These are phyloP conservation scores for Aythya baeri DNA, from an alignment of 2,113 vertebrate species.

Conservation along the genomic window DNA sequence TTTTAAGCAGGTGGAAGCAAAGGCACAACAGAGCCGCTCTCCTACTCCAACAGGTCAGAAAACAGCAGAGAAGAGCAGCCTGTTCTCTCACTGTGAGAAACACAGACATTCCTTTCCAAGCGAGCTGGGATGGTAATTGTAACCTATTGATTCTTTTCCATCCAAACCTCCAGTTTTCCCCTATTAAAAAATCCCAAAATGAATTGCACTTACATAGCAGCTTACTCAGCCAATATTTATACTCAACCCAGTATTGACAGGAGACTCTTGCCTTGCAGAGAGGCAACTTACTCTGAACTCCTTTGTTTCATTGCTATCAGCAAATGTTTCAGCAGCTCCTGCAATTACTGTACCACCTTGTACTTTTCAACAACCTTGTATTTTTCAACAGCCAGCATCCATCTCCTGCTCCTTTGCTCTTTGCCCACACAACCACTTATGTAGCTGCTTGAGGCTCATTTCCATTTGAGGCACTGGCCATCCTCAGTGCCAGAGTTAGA, in stretches of 20 bases:
- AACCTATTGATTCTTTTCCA: background rate
- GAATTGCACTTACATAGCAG: background rate
- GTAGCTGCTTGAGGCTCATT: background rate
- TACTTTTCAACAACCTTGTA: background rate
- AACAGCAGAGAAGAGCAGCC: background rate
- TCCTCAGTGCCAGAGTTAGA: background rate
- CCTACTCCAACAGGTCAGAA: fast-evolving
- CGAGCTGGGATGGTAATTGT: background rate
- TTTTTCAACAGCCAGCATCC: background rate
- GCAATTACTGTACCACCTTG: background rate
- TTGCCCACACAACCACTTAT: background rate
- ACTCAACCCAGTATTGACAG: background rate
- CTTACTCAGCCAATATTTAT: background rate
- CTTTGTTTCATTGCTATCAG: background rate
- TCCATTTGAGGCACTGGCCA: background rate
- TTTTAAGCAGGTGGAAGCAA: background rate
- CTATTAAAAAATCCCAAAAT: background rate
- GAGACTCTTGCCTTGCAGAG: background rate
- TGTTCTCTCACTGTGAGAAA: background rate
- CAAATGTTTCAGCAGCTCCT: background rate
- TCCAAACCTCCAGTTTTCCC: background rate
- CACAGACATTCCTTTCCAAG: background rate
- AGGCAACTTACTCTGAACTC: background rate
- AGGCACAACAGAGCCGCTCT: background rate
- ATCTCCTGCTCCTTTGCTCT: background rate